Evolutionary conservation across 2,888 invertebrate genomes (phyloP), one percentile per base, ranked within the genome.

Genomic region (Trilocha varians): DNA sequence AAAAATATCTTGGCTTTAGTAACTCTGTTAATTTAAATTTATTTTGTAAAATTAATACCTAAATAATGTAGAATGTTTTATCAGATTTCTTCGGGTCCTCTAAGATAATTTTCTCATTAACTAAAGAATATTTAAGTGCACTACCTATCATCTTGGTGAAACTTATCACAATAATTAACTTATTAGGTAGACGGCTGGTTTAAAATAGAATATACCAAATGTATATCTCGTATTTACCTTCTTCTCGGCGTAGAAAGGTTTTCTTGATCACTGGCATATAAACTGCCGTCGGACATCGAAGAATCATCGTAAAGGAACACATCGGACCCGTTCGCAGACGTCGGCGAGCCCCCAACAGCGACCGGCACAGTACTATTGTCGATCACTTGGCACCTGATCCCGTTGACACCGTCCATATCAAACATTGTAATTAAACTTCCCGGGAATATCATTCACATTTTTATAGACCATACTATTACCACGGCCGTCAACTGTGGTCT

Each of bases 211-310:
- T n/a, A n/a, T n/a, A n/a, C n/a, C n/a, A n/a, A n/a, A n/a, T n/a
- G n/a, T n/a, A n/a, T n/a, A n/a, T n/a, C n/a, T n/a, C n/a, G n/a
- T n/a, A n/a, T n/a, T n/a, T 78, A 92, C 93, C 91, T 89, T 86
- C 91, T 91, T 41, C 86, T 78, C 0, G 85, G 82, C 34, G 89
- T 87, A 0, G 90, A 87, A 50, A 88, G 90, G 66, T 94, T 94
- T 68, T 95, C 95, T 70, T 94, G 93, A 62, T 95, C 94, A 69
- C 94, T 94, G 47, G 91, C 91, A 66, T 92, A 94, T 47, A 91
- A 87, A 56, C 89, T 90, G 42, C 92, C 92, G 57, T 90, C 90
- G 39, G 84, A 85, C 77, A 84, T 77, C 0, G 85, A 86, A 3
- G 69, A 87, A 65, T 88, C 88, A 58, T 90, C 90, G 52, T 91